Evolutionary conservation across 2,113 vertebrate species (phyloP).

Genomic region (Rhinolophus ferrumequinum): DNA sequence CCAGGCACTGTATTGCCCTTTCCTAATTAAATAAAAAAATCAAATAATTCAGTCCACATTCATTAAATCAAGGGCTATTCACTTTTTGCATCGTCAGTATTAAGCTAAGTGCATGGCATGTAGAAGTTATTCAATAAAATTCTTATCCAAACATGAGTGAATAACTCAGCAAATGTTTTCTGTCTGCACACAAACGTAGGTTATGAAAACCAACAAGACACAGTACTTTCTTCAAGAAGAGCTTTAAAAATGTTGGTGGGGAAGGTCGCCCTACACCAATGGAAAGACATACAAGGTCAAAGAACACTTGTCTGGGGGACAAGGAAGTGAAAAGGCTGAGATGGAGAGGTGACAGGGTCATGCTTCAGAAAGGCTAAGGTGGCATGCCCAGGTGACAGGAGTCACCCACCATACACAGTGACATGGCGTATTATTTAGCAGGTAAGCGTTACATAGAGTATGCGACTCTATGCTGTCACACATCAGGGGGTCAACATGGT

Average conservation of each 20-base stretch:
- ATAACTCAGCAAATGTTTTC: not conserved
- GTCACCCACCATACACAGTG: not conserved
- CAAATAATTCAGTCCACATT: not conserved
- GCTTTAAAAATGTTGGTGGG: not conserved
- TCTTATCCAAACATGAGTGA: not conserved
- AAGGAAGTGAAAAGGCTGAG: not conserved
- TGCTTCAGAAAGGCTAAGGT: too few relatives aligned
- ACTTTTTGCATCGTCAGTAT: not conserved
- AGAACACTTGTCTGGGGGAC: not conserved
- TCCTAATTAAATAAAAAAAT: not conserved
- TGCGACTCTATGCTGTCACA: not conserved
- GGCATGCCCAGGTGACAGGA: too few relatives aligned
- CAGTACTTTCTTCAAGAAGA: not conserved
- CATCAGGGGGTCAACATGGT: not conserved
- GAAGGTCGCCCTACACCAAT: not conserved
- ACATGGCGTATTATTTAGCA: too few relatives aligned
- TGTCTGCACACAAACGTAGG: not conserved
- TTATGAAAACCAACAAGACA: not conserved
- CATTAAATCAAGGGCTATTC: not conserved
- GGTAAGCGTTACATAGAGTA: too few relatives aligned
- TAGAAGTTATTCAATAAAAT: not conserved
- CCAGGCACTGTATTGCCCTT: accelerated
- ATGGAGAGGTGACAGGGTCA: accelerated
- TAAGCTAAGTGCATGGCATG: accelerated
- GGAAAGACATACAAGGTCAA: not conserved